These are phyloP conservation scores for Enteromius treurensis DNA, from an alignment of 2,797 vertebrate genomes.

Conservation along the genomic window DNA sequence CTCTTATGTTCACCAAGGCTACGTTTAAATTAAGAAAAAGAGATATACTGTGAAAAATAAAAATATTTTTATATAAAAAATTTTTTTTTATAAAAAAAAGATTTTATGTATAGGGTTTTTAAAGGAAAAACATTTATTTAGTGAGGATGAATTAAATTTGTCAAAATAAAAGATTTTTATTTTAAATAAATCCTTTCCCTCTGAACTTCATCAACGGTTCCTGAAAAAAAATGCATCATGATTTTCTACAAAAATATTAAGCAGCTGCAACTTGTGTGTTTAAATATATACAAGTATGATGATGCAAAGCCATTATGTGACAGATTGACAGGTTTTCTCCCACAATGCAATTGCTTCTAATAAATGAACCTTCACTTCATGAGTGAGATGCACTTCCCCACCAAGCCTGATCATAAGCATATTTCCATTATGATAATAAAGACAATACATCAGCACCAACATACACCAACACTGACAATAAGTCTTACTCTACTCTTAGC, in stretches of 20 bases:
- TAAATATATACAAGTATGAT: background rate
- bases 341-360: background rate
- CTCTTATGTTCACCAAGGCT: background rate
- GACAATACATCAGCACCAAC: conserved; percentile 13
- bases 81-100: no score
- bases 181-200: background rate
- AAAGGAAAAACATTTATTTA: background rate
- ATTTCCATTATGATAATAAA: conserved; percentile 5
- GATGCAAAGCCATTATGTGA: background rate
- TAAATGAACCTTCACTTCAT: background rate
- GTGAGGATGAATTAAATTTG: background rate
- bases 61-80: background rate
- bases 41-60: background rate
- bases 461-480: conserved; percentile 11
- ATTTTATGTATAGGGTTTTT: no score
- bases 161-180: background rate
- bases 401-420: background rate
- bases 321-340: background rate
- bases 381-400: background rate
- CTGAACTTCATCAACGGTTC: background rate
- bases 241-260: background rate
- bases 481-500: conserved; percentile 16
- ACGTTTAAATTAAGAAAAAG: background rate
- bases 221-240: background rate
- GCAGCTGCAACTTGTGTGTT: background rate